Evolutionary conservation across 2,797 vertebrate genomes (phyloP), one percentile per base, ranked within the genome.

Genomic region (Neoniphon sammara): DNA sequence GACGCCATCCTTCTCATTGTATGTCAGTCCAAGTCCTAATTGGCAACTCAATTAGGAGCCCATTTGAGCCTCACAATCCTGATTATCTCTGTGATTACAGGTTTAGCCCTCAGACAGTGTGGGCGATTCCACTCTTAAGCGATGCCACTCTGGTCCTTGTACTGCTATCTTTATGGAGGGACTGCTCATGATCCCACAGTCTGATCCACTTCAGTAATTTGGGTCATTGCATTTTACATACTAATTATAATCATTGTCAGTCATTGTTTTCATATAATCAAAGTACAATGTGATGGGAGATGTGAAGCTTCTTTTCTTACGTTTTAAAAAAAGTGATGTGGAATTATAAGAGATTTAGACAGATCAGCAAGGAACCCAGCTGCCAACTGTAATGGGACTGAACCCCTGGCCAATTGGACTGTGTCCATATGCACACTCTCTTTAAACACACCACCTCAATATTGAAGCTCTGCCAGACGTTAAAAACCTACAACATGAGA

Each of bases 51-150:
- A 77, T 85, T 88, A 90, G 64, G 25, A 20, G 31, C 72, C 75
- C 69, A 56, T 85, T 85, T 89, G 73, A 84, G 76, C 57, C 77
- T 53, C 66, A 66, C 83, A 77, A 74, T 81, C 83, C 66, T 65
- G 59, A 72, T 91, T 90, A 91, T 90, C 89, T 88, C 66, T 77
- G 70, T 72, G 84, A 88, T 92, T 84, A 91, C 66, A 87, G 82
- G 80, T 92, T 92, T 87, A 91, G 47, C 64, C 39, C 54, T 73
- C 23, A 76, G 77, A 85, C 66, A 80, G 72, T 78, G 55, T 62
- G 70, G 68, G 49, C 36, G 69, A 75, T 34, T 50, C 18, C 25
- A 57, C 27, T 78, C 59, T 65, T 71, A 76, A 83, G 7, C 59
- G 61, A 79, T 44, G 54, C 74, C 77, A 47, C 31, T 66, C 27